Conservation (phyloP, 2,797 vertebrate genomes). For the Melanotaenia trifasciata region DNA sequence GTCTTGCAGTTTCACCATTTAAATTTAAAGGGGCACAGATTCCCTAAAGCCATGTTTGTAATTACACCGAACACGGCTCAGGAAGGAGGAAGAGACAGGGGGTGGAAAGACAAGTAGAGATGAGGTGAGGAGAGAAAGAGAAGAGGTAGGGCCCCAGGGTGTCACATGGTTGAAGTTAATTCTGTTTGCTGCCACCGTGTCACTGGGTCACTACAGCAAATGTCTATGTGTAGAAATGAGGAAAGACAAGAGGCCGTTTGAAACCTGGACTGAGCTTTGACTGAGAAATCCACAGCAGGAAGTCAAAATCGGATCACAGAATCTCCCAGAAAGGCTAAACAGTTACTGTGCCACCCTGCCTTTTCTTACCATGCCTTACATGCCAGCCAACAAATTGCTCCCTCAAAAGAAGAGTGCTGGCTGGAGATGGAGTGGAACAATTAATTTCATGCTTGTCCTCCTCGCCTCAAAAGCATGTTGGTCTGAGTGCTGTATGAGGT, state of each 20-base stretch:
- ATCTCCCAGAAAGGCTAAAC: constrained; percentile 75
- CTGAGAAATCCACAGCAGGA: constrained; percentile 8
- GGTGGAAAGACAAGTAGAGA: constrained; percentile 17
- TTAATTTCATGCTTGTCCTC: constrained; percentile 98
- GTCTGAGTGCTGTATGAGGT: constrained; percentile 91
- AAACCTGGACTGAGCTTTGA: constrained; percentile 30
- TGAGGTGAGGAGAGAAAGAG: constrained; percentile 19
- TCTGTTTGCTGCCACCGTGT: constrained; percentile 45
- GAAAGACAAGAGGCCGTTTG: constrained; percentile 13
- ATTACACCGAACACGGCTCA: constrained; percentile 61
- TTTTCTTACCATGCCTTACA: constrained; percentile 69
- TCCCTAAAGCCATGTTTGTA: constrained; percentile 68
- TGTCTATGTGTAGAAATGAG: constrained; percentile 5
- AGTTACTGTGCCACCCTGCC: constrained; percentile 51
- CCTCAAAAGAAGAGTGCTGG: constrained; percentile 89
- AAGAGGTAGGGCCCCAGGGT: constrained; percentile 36
- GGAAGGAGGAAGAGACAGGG: constrained; percentile 9
- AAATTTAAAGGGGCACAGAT: constrained; percentile 44
- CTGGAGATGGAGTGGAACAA: constrained; percentile 96
- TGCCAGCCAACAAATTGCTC: constrained; percentile 89
- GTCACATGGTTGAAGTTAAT: constrained; percentile 47
- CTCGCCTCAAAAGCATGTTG: constrained; percentile 89
- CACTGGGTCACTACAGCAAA: constrained; percentile 23
- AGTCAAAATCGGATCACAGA: constrained; percentile 57
- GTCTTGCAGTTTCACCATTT: constrained; percentile 59